phyloP scores from a whole-genome alignment of 2,113 vertebrate species.

The Cynoglossus semilaevis region DNA sequence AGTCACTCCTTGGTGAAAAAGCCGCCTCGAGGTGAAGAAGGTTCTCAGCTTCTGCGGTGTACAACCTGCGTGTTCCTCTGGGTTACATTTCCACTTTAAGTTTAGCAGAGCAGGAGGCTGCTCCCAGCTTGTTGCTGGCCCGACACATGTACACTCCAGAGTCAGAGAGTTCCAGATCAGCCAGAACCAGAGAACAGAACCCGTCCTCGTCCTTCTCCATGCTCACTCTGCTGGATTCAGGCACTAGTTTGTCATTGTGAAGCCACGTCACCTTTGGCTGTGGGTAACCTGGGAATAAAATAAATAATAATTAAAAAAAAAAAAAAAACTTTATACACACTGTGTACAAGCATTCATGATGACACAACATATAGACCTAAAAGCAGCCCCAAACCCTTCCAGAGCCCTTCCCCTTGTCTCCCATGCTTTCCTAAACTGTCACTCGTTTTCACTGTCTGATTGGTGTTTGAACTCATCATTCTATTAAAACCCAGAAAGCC shows the following conservation, averaged over 20 bases:
- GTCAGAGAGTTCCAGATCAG: slow-evolving; percentile 56
- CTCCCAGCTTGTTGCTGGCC: slow-evolving; percentile 64
- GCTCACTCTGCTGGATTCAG: slow-evolving; percentile 44
- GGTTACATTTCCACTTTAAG: slow-evolving; percentile 43
- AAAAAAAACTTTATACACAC: too few relatives aligned
- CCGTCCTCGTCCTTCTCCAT: slow-evolving; percentile 66
- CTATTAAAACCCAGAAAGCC: too few relatives aligned
- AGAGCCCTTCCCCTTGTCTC: too few relatives aligned
- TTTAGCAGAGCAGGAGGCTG: slow-evolving; percentile 58
- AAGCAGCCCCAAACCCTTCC: too few relatives aligned
- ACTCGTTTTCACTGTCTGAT: too few relatives aligned
- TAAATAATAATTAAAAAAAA: too few relatives aligned
- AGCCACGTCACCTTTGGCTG: slow-evolving; percentile 77
- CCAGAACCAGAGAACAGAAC: slow-evolving; percentile 69
- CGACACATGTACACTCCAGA: slow-evolving; percentile 74
- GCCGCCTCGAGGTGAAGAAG: background rate
- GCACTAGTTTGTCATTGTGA: slow-evolving; percentile 50
- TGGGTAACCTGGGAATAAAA: slow-evolving; percentile 68
- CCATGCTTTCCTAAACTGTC: too few relatives aligned
- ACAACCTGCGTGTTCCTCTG: background rate
- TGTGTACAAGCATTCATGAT: background rate
- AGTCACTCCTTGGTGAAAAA: background rate
- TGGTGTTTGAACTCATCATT: too few relatives aligned
- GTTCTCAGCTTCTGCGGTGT: background rate
- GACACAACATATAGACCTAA: background rate